Percentiles rank a stretch among this genome's conserved stretches.
These are phyloP conservation scores for Echiichthys vipera DNA, from an alignment of 2,797 vertebrate species.

Conservation along the genomic window DNA sequence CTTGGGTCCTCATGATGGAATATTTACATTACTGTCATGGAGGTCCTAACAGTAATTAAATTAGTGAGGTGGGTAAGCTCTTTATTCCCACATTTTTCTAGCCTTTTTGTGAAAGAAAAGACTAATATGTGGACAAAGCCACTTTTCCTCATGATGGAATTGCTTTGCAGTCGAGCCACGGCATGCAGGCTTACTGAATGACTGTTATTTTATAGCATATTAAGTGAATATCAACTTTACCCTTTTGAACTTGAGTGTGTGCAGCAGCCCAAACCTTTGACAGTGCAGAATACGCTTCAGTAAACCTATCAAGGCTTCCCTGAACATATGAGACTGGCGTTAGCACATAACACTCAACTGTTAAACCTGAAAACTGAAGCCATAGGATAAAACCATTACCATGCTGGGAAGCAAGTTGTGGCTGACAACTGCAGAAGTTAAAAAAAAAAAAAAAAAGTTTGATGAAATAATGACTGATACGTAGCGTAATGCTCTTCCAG, in stretches of 20 bases:
- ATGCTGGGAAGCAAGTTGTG: constrained; percentile 15
- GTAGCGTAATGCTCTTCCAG: constrained; percentile 75
- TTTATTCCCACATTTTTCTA: constrained; percentile 86
- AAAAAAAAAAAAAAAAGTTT: constrained; percentile 76
- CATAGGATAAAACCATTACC: constrained; percentile 16
- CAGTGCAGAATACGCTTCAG: constrained; percentile 45
- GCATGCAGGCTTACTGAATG: constrained; percentile 66
- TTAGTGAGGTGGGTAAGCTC: constrained; percentile 92
- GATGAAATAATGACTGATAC: constrained; percentile 70
- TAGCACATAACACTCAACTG: constrained; percentile 21
- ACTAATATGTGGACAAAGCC: constrained; percentile 81
- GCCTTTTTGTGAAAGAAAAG: constrained; percentile 74
- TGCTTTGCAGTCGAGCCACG: constrained; percentile 65
- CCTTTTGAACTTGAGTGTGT: constrained; percentile 62
- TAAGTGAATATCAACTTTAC: constrained; percentile 69
- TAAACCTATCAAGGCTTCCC: constrained; percentile 37
- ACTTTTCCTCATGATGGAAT: constrained; percentile 80
- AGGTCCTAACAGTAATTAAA: constrained; percentile 95
- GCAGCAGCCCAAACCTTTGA: constrained; percentile 59
- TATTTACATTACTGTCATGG: constrained; percentile 98
- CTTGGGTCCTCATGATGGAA: constrained; percentile 92
- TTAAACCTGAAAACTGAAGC: constrained; percentile 27
- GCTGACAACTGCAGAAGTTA: constrained; percentile 55
- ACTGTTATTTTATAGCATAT: constrained; percentile 71
- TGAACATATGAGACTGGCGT: not conserved